Conservation (phyloP, 2,797 vertebrate species). For the Bryconaethiops microstoma region DNA sequence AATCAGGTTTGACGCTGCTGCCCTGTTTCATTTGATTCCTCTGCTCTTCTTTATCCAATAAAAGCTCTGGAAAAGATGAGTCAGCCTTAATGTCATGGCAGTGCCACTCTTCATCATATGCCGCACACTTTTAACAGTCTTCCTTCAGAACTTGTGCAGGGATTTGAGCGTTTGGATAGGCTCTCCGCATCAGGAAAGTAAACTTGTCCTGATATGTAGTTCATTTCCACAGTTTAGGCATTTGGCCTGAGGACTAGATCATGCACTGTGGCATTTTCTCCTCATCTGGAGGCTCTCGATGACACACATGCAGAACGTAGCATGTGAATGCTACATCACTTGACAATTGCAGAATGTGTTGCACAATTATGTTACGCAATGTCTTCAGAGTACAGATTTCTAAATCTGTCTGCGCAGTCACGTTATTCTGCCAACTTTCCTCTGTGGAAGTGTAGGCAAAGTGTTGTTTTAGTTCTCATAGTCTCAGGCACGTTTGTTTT, state of each 20-base stretch:
- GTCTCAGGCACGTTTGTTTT: not conserved
- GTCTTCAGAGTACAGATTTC: not conserved
- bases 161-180: constrained; percentile 6
- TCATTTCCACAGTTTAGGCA: not conserved
- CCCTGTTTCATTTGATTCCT: constrained; percentile 43
- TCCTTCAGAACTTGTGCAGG: not conserved
- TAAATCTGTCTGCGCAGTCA: constrained; percentile 9
- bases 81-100: constrained; percentile 15
- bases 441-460: not conserved
- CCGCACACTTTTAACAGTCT: constrained; percentile 14
- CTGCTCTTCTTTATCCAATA: constrained; percentile 46
- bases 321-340: not conserved
- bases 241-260: not conserved
- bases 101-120: constrained; percentile 27
- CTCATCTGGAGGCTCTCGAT: not conserved
- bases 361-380: constrained; percentile 21
- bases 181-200: not conserved
- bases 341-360: constrained; percentile 22
- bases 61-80: constrained; percentile 27
- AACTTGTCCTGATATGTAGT: constrained; percentile 13
- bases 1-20: constrained; percentile 39
- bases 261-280: not conserved
- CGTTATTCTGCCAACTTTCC: not conserved
- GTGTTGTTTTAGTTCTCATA: too few species aligned
- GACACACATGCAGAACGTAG: constrained; percentile 28